Percentiles rank a stretch among this genome's conserved stretches.
These are phyloP conservation scores for Pipra filicauda DNA, from an alignment of 2,113 vertebrate species.

Conservation along the genomic window DNA sequence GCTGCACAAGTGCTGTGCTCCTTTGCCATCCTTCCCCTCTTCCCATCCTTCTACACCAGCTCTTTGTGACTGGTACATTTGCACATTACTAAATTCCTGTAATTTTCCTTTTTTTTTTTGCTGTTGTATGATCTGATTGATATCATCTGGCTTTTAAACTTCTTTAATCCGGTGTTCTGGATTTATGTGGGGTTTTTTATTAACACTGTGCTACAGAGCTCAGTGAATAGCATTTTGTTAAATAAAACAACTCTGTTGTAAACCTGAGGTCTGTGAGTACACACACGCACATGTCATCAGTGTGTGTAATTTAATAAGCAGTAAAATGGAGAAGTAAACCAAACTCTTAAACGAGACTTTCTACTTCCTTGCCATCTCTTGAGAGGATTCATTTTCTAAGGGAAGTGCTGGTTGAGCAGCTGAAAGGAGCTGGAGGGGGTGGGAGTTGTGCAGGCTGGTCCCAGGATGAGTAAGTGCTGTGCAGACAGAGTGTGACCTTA, in stretches of 20 bases:
- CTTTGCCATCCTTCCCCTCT: neutral
- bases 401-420: neutral
- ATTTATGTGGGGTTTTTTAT: neutral
- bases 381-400: neutral
- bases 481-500: neutral
- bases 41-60: no score
- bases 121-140: neutral
- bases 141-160: neutral
- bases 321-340: neutral
- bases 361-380: neutral
- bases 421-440: neutral
- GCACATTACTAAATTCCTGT: neutral
- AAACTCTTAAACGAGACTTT: neutral
- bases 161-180: neutral
- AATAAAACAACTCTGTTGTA: neutral
- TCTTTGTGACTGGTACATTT: neutral
- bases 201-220: neutral
- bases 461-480: accelerated
- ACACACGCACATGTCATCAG: neutral
- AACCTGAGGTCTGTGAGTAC: neutral
- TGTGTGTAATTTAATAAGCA: neutral
- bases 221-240: neutral
- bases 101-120: neutral
- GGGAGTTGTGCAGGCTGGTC: neutral
- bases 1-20: accelerated